phyloP scores from a whole-genome alignment of 2,888 invertebrate species.

The Standfussiana lucernea region DNA sequence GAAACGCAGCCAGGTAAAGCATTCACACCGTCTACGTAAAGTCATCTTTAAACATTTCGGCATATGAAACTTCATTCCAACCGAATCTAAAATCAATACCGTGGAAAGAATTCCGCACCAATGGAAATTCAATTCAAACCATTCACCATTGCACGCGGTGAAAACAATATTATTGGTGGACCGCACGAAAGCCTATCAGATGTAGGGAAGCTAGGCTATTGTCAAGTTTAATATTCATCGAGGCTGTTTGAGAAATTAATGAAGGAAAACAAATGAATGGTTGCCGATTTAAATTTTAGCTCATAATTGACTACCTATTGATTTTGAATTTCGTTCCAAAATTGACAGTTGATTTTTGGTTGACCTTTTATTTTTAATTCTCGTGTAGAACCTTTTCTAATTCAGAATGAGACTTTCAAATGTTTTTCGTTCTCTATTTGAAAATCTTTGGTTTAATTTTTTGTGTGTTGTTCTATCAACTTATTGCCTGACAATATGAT shows the following conservation, averaged over 20 bases:
- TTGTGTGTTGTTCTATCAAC: neutral
- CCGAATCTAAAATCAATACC: slow-evolving; percentile 70
- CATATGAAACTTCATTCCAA: slow-evolving; percentile 68
- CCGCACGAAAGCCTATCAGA: slow-evolving; percentile 64
- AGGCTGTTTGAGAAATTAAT: slow-evolving; percentile 9
- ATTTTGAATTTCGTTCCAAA: neutral
- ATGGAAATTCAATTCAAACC: slow-evolving; percentile 73
- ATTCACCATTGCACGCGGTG: slow-evolving; percentile 64
- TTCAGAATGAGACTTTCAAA: neutral
- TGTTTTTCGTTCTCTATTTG: slow-evolving; percentile 2
- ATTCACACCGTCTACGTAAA: slow-evolving; percentile 14
- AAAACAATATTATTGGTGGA: slow-evolving; percentile 72
- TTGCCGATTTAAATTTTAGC: neutral
- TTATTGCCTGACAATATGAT: neutral
- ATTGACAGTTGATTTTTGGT: neutral
- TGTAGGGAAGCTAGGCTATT: slow-evolving; percentile 29
- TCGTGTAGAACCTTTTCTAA: neutral
- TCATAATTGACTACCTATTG: slow-evolving; percentile 4
- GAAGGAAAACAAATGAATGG: slow-evolving; percentile 17
- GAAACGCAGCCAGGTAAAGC: neutral
- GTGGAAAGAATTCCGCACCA: slow-evolving; percentile 72
- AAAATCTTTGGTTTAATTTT: neutral
- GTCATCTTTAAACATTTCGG: slow-evolving; percentile 62
- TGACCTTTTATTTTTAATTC: neutral
- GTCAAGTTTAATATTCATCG: slow-evolving; percentile 53